These are phyloP conservation scores for Aphrophora alni DNA, from an alignment of 2,888 invertebrate genomes.

Conservation along the genomic window DNA sequence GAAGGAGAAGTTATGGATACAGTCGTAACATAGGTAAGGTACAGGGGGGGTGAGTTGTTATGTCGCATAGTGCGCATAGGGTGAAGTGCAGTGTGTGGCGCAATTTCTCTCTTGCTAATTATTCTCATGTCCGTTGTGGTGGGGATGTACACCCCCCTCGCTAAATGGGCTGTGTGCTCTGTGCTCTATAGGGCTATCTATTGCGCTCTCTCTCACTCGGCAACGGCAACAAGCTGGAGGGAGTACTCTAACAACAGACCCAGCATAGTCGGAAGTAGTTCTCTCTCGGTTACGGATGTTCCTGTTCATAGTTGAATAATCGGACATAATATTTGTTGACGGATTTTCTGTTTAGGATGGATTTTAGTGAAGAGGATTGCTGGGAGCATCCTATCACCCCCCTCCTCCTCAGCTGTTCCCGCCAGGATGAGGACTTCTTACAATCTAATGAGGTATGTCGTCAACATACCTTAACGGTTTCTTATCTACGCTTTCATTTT, in stretches of 20 bases:
- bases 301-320: not conserved
- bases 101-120: constrained; percentile 9
- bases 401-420: constrained; percentile 6
- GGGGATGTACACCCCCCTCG: not conserved
- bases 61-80: constrained; percentile 4
- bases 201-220: constrained; percentile 26
- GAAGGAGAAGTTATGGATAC: not conserved
- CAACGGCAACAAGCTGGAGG: constrained; percentile 6
- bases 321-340: not conserved
- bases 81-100: not conserved
- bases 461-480: not conserved
- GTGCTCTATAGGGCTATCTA: constrained; percentile 18
- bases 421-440: not conserved
- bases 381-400: constrained; percentile 2
- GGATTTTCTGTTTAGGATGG: not conserved
- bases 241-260: constrained; percentile 30
- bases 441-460: not conserved
- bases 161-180: too few species aligned
- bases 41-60: not conserved
- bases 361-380: not conserved
- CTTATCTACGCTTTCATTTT: not conserved
- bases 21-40: constrained; percentile 4
- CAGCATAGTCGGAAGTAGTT: not conserved
- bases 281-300: not conserved
- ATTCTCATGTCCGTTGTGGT: constrained; percentile 13